A percentile compares a stretch with the other conserved stretches of the same genome.
phyloP scores from a whole-genome alignment of 2,113 vertebrate species.

The Scytalopus superciliaris region DNA sequence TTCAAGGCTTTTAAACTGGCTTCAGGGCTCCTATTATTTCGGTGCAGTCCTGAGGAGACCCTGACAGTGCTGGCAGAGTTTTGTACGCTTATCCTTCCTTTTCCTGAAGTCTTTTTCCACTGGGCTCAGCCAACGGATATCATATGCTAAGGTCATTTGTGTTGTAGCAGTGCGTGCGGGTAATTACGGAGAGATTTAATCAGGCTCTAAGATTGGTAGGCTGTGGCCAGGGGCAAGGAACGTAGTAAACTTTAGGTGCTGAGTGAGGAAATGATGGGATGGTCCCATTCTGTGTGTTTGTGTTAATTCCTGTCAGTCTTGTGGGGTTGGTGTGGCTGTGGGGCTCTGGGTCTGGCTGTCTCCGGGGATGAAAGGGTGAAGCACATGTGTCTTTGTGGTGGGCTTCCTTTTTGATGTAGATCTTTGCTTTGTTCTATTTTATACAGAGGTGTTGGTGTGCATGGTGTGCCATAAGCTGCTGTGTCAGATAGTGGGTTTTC shows the following conservation, averaged over 20 bases:
- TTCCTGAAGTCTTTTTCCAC: slow-evolving; percentile 38
- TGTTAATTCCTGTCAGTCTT: not conserved
- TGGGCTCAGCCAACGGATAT: slow-evolving; percentile 35
- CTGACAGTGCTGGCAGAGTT: not conserved
- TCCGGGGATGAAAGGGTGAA: slow-evolving; percentile 28
- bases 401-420: slow-evolving; percentile 42
- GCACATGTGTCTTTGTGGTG: slow-evolving; percentile 52
- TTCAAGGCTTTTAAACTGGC: not conserved
- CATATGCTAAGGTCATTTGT: slow-evolving; percentile 45
- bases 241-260: slow-evolving; percentile 23
- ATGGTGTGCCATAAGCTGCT: not conserved
- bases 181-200: slow-evolving; percentile 28
- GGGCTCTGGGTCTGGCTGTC: not conserved
- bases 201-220: not conserved
- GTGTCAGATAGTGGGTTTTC: not conserved
- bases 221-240: slow-evolving; percentile 45
- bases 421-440: slow-evolving; percentile 33
- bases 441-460: not conserved
- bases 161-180: slow-evolving; percentile 10
- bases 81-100: slow-evolving; percentile 24
- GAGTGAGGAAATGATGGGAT: not conserved
- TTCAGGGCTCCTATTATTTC: not conserved
- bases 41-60: not conserved
- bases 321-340: not conserved
- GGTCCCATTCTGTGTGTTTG: not conserved